Evolutionary conservation across 2,797 vertebrate species (phyloP).

Genomic region (Notolabrus celidotus): DNA sequence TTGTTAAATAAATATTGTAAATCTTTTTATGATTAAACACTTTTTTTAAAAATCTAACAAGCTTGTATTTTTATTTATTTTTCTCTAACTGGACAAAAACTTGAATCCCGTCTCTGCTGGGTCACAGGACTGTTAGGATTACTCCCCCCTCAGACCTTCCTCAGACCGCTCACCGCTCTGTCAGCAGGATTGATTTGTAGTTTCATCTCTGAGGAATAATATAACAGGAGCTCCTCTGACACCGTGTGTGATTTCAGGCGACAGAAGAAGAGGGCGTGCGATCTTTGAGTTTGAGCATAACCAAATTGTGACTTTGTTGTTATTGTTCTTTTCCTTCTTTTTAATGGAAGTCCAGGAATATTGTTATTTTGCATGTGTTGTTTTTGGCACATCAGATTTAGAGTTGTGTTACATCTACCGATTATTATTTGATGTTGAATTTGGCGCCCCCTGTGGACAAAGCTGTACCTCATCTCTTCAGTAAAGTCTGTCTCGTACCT

Average conservation of each 20-base stretch:
- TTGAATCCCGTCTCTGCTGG: too few relatives aligned
- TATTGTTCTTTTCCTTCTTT: not conserved
- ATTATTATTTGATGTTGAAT: too few relatives aligned
- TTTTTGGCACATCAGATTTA: too few relatives aligned
- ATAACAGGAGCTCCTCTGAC: conserved; percentile 35
- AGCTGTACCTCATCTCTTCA: too few relatives aligned
- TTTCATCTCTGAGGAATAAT: conserved; percentile 48
- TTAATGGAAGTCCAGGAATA: too few relatives aligned
- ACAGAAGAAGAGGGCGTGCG: conserved; percentile 42
- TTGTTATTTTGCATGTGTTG: too few relatives aligned
- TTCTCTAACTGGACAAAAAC: not conserved
- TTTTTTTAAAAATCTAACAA: conserved; percentile 46
- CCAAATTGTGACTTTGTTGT: conserved; percentile 18
- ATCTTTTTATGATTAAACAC: conserved; percentile 82
- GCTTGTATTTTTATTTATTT: not conserved
- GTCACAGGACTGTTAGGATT: conserved; percentile 1
- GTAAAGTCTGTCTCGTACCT: too few relatives aligned
- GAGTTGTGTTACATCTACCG: too few relatives aligned
- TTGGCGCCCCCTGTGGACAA: too few relatives aligned
- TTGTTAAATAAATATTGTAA: conserved; percentile 68
- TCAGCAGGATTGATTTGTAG: conserved; percentile 60
- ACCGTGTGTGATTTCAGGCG: conserved; percentile 49
- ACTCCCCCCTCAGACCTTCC: conserved; percentile 45
- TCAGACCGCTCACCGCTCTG: conserved; percentile 40
- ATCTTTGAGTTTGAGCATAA: conserved; percentile 6